A percentile compares a stretch with the other conserved stretches of the same genome.
Conservation (phyloP, 1,140 invertebrate genomes). For the Microplitis mediator region DNA sequence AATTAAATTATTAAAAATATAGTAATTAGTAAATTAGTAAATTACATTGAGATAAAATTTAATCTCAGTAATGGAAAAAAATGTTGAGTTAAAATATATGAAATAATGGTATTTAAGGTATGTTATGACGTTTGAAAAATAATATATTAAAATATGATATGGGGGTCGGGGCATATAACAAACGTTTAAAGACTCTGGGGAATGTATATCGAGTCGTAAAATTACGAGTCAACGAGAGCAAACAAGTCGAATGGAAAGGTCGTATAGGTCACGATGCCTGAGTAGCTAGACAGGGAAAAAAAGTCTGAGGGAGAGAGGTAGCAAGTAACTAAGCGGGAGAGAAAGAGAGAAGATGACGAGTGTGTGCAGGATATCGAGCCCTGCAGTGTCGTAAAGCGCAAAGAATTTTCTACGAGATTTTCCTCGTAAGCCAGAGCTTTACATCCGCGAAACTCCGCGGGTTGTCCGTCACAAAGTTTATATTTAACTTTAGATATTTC, state of each 20-base stretch:
- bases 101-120: not conserved
- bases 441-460: too few species aligned
- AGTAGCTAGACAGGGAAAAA: not conserved
- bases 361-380: not conserved
- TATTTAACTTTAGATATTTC: too few species aligned
- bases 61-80: too few species aligned
- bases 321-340: not conserved
- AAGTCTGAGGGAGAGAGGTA: not conserved
- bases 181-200: not conserved
- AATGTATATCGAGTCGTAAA: constrained; percentile 21
- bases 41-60: too few species aligned
- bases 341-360: not conserved
- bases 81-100: not conserved
- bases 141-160: not conserved
- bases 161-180: not conserved
- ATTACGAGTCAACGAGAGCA: constrained; percentile 24
- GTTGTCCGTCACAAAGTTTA: too few species aligned
- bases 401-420: constrained; percentile 13
- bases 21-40: too few species aligned
- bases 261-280: constrained; percentile 15
- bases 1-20: too few species aligned
- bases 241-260: constrained; percentile 24
- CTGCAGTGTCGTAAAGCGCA: not conserved
- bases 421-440: too few species aligned
- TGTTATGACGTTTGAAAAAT: not conserved